A percentile compares a stretch with the other conserved stretches of the same genome.
These are phyloP conservation scores for Hypothenemus hampei DNA, from an alignment of 1,140 invertebrate genomes.

Conservation along the genomic window DNA sequence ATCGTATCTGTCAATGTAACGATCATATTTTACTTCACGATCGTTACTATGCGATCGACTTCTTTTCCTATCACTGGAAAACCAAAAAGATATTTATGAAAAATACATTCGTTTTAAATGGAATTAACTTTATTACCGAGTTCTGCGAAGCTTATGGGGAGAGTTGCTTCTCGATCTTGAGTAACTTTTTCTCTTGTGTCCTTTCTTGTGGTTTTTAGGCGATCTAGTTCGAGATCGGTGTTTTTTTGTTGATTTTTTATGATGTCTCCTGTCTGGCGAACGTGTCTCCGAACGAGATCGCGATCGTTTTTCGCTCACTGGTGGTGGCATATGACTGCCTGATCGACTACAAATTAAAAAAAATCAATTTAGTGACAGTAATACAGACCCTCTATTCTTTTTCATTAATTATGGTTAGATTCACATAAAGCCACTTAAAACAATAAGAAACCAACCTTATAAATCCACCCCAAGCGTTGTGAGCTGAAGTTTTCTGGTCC, in stretches of 20 bases:
- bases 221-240: slow-evolving; percentile 47
- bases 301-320: slow-evolving; percentile 41
- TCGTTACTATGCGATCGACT: slow-evolving; percentile 39
- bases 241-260: slow-evolving; percentile 46
- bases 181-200: slow-evolving; percentile 51
- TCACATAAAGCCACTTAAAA: no score
- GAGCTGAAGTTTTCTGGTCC: slow-evolving; percentile 47
- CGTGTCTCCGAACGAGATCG: slow-evolving; percentile 49
- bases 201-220: slow-evolving; percentile 46
- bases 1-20: slow-evolving; percentile 42
- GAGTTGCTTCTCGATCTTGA: slow-evolving; percentile 50
- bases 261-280: slow-evolving; percentile 41
- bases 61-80: slow-evolving; percentile 34
- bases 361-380: background rate
- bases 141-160: slow-evolving; percentile 36
- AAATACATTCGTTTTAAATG: background rate
- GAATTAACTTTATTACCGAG: slow-evolving; percentile 9
- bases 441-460: slow-evolving; percentile 45
- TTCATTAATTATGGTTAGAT: no score
- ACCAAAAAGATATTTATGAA: slow-evolving; percentile 5
- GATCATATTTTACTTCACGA: slow-evolving; percentile 38
- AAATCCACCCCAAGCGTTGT: slow-evolving; percentile 63
- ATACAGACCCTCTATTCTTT: no score
- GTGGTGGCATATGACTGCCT: slow-evolving; percentile 45
- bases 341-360: slow-evolving; percentile 39